phyloP scores from a whole-genome alignment of 2,888 invertebrate genomes.

The Ormyrus rosae region DNA sequence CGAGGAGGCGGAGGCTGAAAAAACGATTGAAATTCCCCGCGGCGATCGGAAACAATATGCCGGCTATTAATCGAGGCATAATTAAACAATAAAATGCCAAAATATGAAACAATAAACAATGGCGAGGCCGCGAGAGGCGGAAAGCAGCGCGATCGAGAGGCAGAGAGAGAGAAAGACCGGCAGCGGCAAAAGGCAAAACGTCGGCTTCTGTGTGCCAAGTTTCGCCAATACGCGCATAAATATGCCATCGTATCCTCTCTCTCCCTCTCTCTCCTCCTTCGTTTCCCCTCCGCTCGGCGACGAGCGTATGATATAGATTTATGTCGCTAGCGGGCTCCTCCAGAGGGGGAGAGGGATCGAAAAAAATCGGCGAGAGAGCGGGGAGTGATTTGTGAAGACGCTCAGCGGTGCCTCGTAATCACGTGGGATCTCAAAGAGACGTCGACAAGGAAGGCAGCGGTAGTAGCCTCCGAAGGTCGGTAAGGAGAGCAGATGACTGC shows the following conservation, averaged over 20 bases:
- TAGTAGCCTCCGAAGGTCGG: slow-evolving; percentile 57
- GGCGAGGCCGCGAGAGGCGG: not conserved
- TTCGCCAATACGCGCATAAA: slow-evolving; percentile 57
- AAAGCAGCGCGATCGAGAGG: not conserved
- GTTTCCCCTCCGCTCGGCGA: slow-evolving; percentile 19
- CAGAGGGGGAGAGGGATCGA: slow-evolving; percentile 1
- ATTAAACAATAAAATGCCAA: slow-evolving; percentile 58
- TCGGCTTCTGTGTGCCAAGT: slow-evolving; percentile 48
- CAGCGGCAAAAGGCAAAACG: slow-evolving; percentile 1
- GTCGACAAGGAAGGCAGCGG: slow-evolving; percentile 57
- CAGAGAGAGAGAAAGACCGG: not conserved
- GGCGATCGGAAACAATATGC: slow-evolving; percentile 44
- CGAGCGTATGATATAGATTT: slow-evolving; percentile 69
- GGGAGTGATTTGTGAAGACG: slow-evolving; percentile 76
- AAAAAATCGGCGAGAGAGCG: slow-evolving; percentile 40
- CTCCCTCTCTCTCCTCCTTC: slow-evolving; percentile 4
- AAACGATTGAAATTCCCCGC: slow-evolving; percentile 41
- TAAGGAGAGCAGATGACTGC: slow-evolving; percentile 51
- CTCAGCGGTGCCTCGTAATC: slow-evolving; percentile 72
- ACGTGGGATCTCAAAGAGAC: slow-evolving; percentile 72
- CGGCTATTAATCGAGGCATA: slow-evolving; percentile 54
- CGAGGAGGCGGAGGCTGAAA: not conserved
- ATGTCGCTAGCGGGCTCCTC: slow-evolving; percentile 61
- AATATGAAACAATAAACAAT: slow-evolving; percentile 59
- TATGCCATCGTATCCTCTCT: slow-evolving; percentile 49